A percentile compares a stretch with the other conserved stretches of the same genome.
Conservation (phyloP, 2,888 invertebrate species). For the Diabrotica balteata region DNA sequence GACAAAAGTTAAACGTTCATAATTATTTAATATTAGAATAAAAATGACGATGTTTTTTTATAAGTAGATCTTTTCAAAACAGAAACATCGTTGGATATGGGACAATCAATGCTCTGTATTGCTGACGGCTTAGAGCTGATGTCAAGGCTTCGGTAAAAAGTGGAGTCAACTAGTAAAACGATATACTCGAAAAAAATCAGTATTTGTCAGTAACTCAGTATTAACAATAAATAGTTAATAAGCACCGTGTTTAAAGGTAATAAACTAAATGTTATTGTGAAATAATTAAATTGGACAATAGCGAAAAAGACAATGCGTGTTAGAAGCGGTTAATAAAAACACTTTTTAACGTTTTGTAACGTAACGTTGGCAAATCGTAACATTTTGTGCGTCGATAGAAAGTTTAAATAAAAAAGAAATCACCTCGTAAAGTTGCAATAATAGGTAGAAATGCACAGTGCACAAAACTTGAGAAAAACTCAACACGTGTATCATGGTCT, state of each 20-base stretch:
- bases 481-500: constrained; percentile 1
- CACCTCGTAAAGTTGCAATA: constrained; percentile 50
- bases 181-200: constrained; percentile 31
- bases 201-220: constrained; percentile 50
- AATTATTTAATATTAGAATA: neutral
- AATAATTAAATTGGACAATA: constrained; percentile 36
- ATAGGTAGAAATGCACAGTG: constrained; percentile 52
- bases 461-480: constrained; percentile 42
- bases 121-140: constrained; percentile 51
- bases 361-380: constrained; percentile 29
- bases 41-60: neutral
- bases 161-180: constrained; percentile 46
- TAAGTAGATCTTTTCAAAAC: constrained; percentile 28
- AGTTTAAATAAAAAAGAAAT: constrained; percentile 35
- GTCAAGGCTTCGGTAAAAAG: constrained; percentile 46
- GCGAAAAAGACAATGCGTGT: constrained; percentile 28
- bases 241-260: constrained; percentile 49
- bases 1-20: no score
- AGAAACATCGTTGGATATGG: constrained; percentile 38
- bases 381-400: constrained; percentile 53
- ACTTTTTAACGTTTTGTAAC: constrained; percentile 12
- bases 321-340: constrained; percentile 19
- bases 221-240: constrained; percentile 50
- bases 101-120: constrained; percentile 54
- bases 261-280: constrained; percentile 56